Base-by-base conservation (phyloP, 1,140 invertebrate species). In the Carposina sasakii region DNA sequence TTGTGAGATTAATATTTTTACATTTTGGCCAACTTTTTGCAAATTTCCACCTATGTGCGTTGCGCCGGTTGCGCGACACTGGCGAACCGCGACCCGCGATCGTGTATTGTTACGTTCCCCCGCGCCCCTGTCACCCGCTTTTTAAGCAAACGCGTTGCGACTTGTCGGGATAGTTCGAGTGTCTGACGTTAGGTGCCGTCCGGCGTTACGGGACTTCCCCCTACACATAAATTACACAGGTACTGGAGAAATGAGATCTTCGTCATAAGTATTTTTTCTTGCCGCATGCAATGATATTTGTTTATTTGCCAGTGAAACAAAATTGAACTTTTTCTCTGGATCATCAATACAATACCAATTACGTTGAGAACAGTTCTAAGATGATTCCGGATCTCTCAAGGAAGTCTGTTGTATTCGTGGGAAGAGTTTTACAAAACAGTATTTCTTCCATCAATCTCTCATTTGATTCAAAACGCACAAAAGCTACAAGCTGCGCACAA, bases 381-480 rank as follows among this genome's bases (percentile, higher is more conserved):
- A n/a, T n/a, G n/a, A n/a, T n/a, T n/a, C n/a, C n/a, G n/a, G n/a
- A n/a, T n/a, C n/a, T n/a, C n/a, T n/a, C n/a, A n/a, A n/a, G n/a
- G n/a, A n/a, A n/a, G n/a, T n/a, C n/a, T 26, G 58, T 61, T 54
- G 53, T 60, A 47, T 55, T 60, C 43, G 52, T 47, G 28, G 50
- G 45, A 47, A 68, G 39, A 15, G 59, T 45, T 58, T 57, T 58
- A 47, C 57, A 66, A 60, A 69, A 61, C 54, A 66, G 43, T 8
- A 61, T 60, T 47, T 62, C 56, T 63, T 69, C 60, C 45, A 21
- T 58, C 20, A 63, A 48, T 24, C 19, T 48, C 13, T 58, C 46
- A 49, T 57, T 48, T 30, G 52, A 26, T 57, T 54, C 57, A 67
- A 53, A 67, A 19, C 48, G 60, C 26, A 66, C 55, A 59, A 64